Evolutionary conservation across 2,888 invertebrate species (phyloP), one percentile per base, ranked within the genome.

Genomic region (Chaetoderma sp.): DNA sequence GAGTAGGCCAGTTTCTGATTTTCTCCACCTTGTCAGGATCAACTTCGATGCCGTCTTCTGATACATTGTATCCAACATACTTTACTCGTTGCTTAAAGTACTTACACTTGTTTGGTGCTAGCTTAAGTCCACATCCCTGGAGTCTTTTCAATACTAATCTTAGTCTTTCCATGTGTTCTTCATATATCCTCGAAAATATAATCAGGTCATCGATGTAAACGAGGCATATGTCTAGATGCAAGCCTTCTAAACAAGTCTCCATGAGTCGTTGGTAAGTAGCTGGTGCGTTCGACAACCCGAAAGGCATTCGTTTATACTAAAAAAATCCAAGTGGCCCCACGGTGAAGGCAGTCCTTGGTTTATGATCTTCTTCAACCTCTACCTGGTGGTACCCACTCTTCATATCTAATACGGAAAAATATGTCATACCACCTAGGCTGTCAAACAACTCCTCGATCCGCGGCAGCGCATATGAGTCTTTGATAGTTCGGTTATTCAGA

Each of bases 161-260:
- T 33, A 72, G 30, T 16, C 68, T 54, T 25, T 65, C 64, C 18
- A 68, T 18, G 45, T 69, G 67, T 56, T 68, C 59, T 23, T 66
- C 63, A 36, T 59, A 63, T 10, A 59, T 54, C 3, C 32, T 58
- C 13, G 58, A 59, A 33, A 66, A 72, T 30, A 73, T 63, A 4
- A 73, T 69, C 16, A 73, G 16, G 49, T 76, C 74, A 57, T 73
- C 71, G 8, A 76, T 21, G 33, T 65, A 72, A 1, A 70, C 57
- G 2, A 67, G 39, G 44, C 68, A 67, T 16, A 63, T 63, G 8
- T 57, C 57, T 32, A 72, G 52, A 33, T 71, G 56, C 2, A 60
- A 60, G 44, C 64, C 73, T 4, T 42, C 60, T 8, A 69, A 30
- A 18, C 55, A 45, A 13, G 60, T 28, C 28, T 73, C 67, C 72